Conservation (phyloP, 2,888 invertebrate genomes). For the Callyntrura guangdongensis region DNA sequence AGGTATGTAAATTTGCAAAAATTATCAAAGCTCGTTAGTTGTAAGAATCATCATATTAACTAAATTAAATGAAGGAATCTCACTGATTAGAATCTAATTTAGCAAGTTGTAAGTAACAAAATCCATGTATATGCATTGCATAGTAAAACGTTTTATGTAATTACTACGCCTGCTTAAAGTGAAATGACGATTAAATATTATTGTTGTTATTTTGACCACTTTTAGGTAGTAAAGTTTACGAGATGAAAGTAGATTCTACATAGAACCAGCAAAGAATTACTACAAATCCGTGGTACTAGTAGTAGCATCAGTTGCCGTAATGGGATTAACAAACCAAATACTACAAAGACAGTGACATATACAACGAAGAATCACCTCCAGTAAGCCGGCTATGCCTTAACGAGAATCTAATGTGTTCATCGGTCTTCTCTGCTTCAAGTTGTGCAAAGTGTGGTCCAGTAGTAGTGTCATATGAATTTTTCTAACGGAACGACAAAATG, state of each 20-base stretch:
- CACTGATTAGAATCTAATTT: no score
- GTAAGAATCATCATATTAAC: no score
- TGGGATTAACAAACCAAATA: not conserved
- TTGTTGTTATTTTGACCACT: no score
- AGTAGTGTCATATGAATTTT: not conserved
- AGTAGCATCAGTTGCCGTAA: not conserved
- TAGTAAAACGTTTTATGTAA: no score
- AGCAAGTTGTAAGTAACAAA: no score
- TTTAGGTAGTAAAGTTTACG: no score
- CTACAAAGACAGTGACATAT: not conserved
- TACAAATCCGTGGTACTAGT: not conserved
- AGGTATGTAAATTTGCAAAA: no score
- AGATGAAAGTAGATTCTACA: not conserved
- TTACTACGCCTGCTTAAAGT: no score
- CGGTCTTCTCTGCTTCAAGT: not conserved
- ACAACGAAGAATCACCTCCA: not conserved
- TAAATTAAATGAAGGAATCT: no score
- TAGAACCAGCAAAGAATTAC: not conserved
- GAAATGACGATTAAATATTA: no score
- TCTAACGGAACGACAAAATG: not conserved
- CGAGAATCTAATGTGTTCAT: constrained; percentile 48
- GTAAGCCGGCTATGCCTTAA: constrained; percentile 17
- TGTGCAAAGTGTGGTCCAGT: constrained; percentile 34
- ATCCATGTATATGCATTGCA: no score
- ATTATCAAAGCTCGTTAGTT: no score